Evolutionary conservation across 2,888 invertebrate species (phyloP), one percentile per base, ranked within the genome.

Genomic region (Rhabditoides inermis): DNA sequence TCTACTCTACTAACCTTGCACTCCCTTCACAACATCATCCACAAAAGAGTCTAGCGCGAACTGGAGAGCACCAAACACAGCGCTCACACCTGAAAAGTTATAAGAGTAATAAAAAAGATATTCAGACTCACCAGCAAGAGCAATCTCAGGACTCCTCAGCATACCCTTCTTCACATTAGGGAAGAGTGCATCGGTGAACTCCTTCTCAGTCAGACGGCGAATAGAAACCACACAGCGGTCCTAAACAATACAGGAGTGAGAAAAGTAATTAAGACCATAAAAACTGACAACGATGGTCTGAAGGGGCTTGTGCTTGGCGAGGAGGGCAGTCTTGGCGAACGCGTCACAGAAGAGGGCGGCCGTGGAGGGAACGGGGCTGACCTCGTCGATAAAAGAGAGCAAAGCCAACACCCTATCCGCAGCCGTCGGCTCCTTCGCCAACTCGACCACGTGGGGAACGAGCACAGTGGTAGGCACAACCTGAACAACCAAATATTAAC

Each of bases 111-210:
- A n/a, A n/a, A n/a, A 39, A 39, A 10, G 7, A 15, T 45, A n/a
- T 5, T 5, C 15, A 40, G 27, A 53, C 48, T 5, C 4, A 78
- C 78, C 74, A 62, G 72, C 65, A 26, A 91, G 82, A 58, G 88
- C 86, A 49, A 89, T 84, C 82, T 95, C 95, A 0, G 95, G 92
- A 79, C 88, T 91, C 47, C 95, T 81, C 27, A 95, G 81, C 84
- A 94, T 86, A 22, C 89, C 85, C 77, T 90, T 90, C 77, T 90
- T 88, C 50, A 91, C 80, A 1, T 88, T 85, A 0, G 92, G 90
- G 56, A 90, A 80, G 40, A 94, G 77, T 5, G 80, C 80, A 42
- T 82, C 83, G 70, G 85, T 84, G 68, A 91, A 88, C 48, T 60
- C 50, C 15, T 51, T 45, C 42, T 53, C 55, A 20, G 49, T 41